Conservation (phyloP, 2,797 vertebrate species). For the Lateolabrax maculatus region DNA sequence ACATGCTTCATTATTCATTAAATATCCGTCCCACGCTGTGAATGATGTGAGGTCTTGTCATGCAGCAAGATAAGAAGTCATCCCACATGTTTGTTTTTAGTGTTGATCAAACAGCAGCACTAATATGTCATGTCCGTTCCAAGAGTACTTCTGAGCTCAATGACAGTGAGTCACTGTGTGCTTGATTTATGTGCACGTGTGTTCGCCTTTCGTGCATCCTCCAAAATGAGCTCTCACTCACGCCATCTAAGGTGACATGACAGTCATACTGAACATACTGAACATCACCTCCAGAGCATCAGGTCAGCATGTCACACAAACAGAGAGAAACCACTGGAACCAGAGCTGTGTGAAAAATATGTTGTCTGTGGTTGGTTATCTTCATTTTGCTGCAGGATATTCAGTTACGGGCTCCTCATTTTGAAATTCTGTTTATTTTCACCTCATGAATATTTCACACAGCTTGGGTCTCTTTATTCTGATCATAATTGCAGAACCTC, state of each 20-base stretch:
- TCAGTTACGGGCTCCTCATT: conserved; percentile 4
- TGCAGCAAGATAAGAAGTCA: conserved; percentile 22
- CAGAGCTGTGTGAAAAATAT: conserved; percentile 14
- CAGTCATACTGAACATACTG: conserved; percentile 2
- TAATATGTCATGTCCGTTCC: conserved; percentile 25
- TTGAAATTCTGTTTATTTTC: conserved; percentile 40
- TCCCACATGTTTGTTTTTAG: conserved; percentile 48
- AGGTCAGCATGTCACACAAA: conserved; percentile 42
- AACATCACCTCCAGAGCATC: conserved; percentile 35
- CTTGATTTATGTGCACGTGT: conserved; percentile 15
- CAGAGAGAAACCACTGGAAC: conserved; percentile 8
- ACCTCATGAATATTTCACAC: conserved; percentile 44
- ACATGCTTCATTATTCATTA: conserved; percentile 41
- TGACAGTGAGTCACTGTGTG: conserved; percentile 64
- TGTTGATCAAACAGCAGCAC: conserved; percentile 39
- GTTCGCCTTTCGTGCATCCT: conserved; percentile 4
- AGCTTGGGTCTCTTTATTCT: conserved; percentile 17
- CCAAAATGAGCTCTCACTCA: conserved; percentile 17
- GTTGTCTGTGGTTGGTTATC: not conserved
- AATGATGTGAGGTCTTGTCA: conserved; percentile 46
- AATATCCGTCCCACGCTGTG: conserved; percentile 26
- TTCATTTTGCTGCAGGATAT: conserved; percentile 7
- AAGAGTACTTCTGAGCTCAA: conserved; percentile 50
- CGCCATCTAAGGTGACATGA: conserved; percentile 23
- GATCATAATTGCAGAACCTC: conserved; percentile 7